Percentiles rank a stretch among this genome's conserved stretches.
Evolutionary conservation across 2,113 vertebrate species (phyloP).

Genomic region (Etia nguti): DNA sequence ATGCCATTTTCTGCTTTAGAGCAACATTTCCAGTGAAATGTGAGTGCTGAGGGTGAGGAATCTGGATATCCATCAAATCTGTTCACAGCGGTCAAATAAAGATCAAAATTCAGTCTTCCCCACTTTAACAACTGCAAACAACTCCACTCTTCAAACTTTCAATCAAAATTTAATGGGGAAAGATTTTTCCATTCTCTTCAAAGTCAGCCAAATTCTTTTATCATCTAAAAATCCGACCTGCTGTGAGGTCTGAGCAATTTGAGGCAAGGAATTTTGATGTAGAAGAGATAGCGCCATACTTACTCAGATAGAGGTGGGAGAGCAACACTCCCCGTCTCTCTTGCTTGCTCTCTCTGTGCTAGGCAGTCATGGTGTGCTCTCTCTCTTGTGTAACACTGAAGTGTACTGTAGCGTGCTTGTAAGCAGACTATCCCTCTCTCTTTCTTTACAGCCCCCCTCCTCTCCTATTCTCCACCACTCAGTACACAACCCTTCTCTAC

Average conservation of each 20-base stretch:
- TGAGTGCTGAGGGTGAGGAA: background rate
- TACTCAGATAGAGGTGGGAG: constrained; percentile 73
- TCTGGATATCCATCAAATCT: background rate
- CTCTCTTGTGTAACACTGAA: constrained; percentile 71
- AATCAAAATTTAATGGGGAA: background rate
- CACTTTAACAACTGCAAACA: background rate
- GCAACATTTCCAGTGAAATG: constrained; percentile 30
- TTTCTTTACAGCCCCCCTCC: constrained; percentile 30
- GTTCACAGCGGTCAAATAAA: background rate
- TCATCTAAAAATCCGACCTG: background rate
- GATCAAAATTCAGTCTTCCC: background rate
- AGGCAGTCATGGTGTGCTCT: constrained; percentile 71
- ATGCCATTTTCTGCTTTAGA: constrained; percentile 47
- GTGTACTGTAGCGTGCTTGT: constrained; percentile 68
- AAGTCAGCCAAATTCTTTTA: background rate
- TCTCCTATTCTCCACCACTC: constrained; percentile 54
- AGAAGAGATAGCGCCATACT: constrained; percentile 55
- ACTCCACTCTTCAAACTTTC: constrained; percentile 30
- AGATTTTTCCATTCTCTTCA: background rate
- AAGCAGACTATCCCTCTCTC: constrained; percentile 58
- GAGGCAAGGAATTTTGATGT: constrained; percentile 12
- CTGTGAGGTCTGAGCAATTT: background rate
- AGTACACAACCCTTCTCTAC: constrained; percentile 56
- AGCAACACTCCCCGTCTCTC: constrained; percentile 56
- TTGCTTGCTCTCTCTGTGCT: constrained; percentile 48